These are phyloP conservation scores for Hylaea fasciaria DNA, from an alignment of 2,888 invertebrate species.

Conservation along the genomic window DNA sequence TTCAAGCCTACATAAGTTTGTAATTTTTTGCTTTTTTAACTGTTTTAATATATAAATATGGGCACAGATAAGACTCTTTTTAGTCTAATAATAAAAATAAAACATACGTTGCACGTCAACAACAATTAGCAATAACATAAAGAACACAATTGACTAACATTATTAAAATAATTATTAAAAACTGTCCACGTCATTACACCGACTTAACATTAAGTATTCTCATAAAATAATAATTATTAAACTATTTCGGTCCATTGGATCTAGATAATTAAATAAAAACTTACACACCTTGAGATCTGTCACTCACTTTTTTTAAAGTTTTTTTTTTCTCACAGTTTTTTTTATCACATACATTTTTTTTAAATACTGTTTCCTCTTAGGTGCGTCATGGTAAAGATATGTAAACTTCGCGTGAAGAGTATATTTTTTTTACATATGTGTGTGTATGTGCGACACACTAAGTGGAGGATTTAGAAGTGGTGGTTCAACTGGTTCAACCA, in stretches of 20 bases:
- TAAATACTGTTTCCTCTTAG: conserved; percentile 63
- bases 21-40: too few species aligned
- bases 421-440: conserved; percentile 41
- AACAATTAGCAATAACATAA: conserved; percentile 24
- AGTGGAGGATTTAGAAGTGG: conserved; percentile 59
- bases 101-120: conserved; percentile 29
- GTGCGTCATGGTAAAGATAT: conserved; percentile 56
- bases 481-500: conserved; percentile 69
- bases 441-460: conserved; percentile 56
- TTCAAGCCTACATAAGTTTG: too few species aligned
- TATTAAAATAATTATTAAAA: conserved; percentile 36
- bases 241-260: conserved; percentile 63
- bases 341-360: conserved; percentile 75
- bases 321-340: conserved; percentile 74
- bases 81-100: too few species aligned
- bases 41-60: too few species aligned
- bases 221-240: conserved; percentile 48
- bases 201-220: conserved; percentile 43
- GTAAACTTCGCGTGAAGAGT: conserved; percentile 35
- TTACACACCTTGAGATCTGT: conserved; percentile 81
- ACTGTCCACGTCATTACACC: conserved; percentile 45
- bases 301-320: conserved; percentile 78
- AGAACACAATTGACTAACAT: conserved; percentile 60
- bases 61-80: too few species aligned
- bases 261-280: conserved; percentile 71